phyloP scores from a whole-genome alignment of 2,113 vertebrate species.

The Sterna hirundo region DNA sequence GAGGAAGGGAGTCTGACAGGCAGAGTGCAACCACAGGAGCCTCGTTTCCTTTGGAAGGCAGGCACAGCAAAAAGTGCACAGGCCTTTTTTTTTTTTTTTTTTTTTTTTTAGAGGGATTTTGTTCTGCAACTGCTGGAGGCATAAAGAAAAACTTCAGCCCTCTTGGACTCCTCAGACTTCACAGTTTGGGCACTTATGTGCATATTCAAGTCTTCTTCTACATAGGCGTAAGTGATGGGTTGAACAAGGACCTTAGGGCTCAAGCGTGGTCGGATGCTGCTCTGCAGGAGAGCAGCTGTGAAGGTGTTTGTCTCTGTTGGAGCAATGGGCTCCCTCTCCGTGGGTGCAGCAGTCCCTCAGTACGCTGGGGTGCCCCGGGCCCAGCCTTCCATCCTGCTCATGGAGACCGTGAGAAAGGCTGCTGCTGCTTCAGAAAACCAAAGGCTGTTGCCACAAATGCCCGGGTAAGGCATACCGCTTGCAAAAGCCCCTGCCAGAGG shows the following conservation, averaged over 20 bases:
- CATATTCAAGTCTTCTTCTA: neutral
- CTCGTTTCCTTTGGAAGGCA: neutral
- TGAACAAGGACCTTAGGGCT: neutral
- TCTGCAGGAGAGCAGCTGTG: neutral
- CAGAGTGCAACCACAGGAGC: neutral
- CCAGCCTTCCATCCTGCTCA: neutral
- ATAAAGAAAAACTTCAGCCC: neutral
- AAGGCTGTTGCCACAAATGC: neutral
- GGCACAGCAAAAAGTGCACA: accelerated
- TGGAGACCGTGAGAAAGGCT: neutral
- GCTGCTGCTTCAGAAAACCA: neutral
- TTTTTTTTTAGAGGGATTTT: neutral
- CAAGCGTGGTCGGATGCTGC: accelerated
- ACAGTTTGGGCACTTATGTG: neutral
- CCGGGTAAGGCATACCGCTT: neutral
- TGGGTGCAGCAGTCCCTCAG: neutral
- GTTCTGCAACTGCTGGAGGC: neutral
- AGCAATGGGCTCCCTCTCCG: neutral
- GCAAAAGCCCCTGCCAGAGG: neutral
- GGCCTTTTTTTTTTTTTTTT: neutral
- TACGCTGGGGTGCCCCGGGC: neutral
- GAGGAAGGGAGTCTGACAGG: neutral
- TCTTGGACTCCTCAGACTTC: neutral
- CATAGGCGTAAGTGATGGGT: neutral
- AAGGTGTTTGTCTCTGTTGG: neutral